These are phyloP conservation scores for Habropoda laboriosa DNA, from an alignment of 1,140 invertebrate species.

Conservation along the genomic window DNA sequence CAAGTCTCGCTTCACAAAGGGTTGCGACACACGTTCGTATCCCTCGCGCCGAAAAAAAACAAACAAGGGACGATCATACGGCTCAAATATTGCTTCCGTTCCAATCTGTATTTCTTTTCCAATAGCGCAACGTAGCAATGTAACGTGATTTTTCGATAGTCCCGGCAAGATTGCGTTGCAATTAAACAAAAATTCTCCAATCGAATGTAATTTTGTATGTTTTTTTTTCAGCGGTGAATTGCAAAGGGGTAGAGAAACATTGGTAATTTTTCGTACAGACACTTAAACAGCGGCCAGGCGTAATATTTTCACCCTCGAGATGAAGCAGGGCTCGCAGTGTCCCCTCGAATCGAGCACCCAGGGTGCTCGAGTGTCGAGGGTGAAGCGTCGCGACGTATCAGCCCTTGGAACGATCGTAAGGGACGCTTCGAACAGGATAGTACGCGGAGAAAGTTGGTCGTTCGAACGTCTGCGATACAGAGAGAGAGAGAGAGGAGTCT, in stretches of 20 bases:
- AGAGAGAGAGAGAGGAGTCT: background rate
- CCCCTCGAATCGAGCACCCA: background rate
- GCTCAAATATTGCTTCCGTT: no score
- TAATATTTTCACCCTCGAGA: background rate
- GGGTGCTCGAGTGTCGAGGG: slow-evolving; percentile 5
- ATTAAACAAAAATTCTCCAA: no score
- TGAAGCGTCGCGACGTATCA: slow-evolving; percentile 58
- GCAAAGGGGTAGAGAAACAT: no score
- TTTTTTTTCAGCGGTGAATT: no score
- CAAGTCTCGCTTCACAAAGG: no score
- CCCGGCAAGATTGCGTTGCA: no score
- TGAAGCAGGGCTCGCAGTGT: background rate
- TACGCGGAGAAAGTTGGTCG: slow-evolving; percentile 61
- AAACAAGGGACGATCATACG: no score
- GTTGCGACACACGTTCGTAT: slow-evolving; percentile 26
- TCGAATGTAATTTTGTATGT: no score
- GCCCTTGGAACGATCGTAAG: slow-evolving; percentile 53
- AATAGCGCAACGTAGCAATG: no score
- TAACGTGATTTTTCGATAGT: no score
- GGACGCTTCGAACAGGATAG: slow-evolving; percentile 65
- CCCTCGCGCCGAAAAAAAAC: no score
- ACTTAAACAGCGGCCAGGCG: background rate
- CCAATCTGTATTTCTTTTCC: no score
- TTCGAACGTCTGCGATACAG: background rate
- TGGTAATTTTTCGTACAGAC: background rate